Percentiles rank a stretch among this genome's conserved stretches.
phyloP scores from a whole-genome alignment of 2,113 vertebrate species.

The Mus musculus region DNA sequence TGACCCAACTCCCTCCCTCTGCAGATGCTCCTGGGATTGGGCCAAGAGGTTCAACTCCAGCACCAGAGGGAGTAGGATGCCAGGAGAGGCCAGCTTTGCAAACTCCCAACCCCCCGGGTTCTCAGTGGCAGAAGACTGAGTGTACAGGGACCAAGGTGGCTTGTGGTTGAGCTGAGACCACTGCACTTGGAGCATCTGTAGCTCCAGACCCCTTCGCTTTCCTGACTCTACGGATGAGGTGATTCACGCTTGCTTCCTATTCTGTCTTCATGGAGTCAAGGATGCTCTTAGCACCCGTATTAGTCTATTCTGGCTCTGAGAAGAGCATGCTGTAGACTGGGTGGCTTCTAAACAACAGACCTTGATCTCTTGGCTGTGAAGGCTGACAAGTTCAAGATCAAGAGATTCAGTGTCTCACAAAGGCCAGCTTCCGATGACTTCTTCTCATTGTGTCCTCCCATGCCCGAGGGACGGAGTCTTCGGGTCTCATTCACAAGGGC shows the following conservation, averaged over 20 bases:
- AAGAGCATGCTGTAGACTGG: neutral
- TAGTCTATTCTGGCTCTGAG: neutral
- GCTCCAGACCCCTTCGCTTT: neutral
- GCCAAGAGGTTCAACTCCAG: neutral
- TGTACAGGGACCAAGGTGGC: neutral
- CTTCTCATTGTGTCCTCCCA: neutral
- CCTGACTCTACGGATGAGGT: neutral
- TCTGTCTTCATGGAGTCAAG: neutral
- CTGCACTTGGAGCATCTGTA: neutral
- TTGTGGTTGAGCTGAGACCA: neutral
- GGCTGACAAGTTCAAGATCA: neutral
- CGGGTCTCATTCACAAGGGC: neutral
- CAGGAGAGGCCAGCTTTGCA: neutral
- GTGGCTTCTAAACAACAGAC: neutral
- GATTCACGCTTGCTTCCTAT: neutral
- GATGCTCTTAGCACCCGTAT: neutral
- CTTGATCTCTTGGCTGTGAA: neutral
- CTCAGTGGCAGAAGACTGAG: neutral
- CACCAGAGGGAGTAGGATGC: neutral
- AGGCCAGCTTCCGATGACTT: neutral
- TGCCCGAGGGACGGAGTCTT: neutral
- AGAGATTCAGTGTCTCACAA: neutral
- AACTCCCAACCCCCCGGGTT: neutral
- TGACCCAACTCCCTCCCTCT: neutral
- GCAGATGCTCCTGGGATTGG: neutral